Base-by-base conservation (phyloP, 2,113 vertebrate species). In the Columbina picui region DNA sequence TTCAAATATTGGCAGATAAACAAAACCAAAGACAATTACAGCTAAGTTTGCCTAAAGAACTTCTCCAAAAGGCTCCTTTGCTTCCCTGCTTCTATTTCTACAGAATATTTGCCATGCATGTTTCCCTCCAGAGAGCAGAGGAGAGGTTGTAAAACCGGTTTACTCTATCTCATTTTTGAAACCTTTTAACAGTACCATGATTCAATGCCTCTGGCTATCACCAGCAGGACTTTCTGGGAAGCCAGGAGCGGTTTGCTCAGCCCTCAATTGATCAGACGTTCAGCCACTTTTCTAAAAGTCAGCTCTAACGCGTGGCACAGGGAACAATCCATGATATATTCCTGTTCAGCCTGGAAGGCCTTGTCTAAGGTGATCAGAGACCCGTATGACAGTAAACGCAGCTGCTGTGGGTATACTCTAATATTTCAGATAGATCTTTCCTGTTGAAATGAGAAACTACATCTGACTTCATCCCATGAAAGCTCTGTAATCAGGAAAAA, bases 1-100 rank as follows among this genome's bases (percentile, higher is more conserved):
- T 34, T 81, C 90, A 65, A 29, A 65, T 5, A 14, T 3, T 86
- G 80, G 59, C 91, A 90, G 52, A 89, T 47, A 74, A 70, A 84
- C 60, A 91, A 79, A 90, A 67, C 0, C 38, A 78, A 88, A 79
- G 47, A 67, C 39, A 79, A 47, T 55, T 41, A 32, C 15, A 67
- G 34, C n/a, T 22, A 43, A 57, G 43, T 27, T 78, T 75, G 61
- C 39, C 26, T 55, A 21, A 88, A 38, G 11, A 81, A 16, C 20
- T 60, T 55, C 32, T 84, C 39, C 38, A 43, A 74, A 86, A 86
- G 47, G 34, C 50, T 69, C 55, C n/a, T 77, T 57, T 88, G 67
- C 41, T 76, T 61, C 61, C 14, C 55, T n/a, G 56, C 73, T 81
- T 59, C 73, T 69, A 43, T 71, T 92, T 57, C 65, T 23, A 50